A percentile compares a stretch with the other conserved stretches of the same genome.
phyloP scores from a whole-genome alignment of 2,888 invertebrate genomes.

The Cecidostiba fungosa region DNA sequence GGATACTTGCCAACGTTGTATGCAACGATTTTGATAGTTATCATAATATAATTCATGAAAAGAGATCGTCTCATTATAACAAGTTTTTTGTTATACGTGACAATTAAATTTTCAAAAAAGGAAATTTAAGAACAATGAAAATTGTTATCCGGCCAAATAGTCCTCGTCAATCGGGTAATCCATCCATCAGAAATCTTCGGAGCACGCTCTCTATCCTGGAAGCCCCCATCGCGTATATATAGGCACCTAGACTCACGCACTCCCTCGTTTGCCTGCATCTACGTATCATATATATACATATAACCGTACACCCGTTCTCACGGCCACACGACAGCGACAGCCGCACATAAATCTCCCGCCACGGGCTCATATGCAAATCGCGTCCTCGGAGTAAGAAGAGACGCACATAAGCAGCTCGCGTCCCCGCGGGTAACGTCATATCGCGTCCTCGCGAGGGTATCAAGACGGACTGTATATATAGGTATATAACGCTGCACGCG shows the following conservation, averaged over 20 bases:
- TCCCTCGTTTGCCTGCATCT: neutral
- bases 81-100: too few species aligned
- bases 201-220: neutral
- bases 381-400: neutral
- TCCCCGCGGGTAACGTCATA: conserved; percentile 1
- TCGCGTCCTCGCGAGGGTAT: neutral
- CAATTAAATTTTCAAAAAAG: too few species aligned
- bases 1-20: neutral
- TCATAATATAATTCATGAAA: too few species aligned
- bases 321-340: conserved; percentile 4
- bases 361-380: neutral
- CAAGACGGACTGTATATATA: neutral
- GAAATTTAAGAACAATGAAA: too few species aligned
- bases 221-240: too few species aligned
- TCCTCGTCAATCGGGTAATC: neutral
- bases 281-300: neutral
- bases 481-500: too few species aligned
- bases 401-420: conserved; percentile 1
- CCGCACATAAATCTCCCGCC: neutral
- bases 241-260: neutral
- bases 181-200: neutral
- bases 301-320: neutral
- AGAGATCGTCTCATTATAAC: too few species aligned
- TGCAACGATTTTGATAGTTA: neutral
- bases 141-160: too few species aligned